These are phyloP conservation scores for Oryzias sinensis DNA, from an alignment of 2,797 vertebrate species.

Conservation along the genomic window DNA sequence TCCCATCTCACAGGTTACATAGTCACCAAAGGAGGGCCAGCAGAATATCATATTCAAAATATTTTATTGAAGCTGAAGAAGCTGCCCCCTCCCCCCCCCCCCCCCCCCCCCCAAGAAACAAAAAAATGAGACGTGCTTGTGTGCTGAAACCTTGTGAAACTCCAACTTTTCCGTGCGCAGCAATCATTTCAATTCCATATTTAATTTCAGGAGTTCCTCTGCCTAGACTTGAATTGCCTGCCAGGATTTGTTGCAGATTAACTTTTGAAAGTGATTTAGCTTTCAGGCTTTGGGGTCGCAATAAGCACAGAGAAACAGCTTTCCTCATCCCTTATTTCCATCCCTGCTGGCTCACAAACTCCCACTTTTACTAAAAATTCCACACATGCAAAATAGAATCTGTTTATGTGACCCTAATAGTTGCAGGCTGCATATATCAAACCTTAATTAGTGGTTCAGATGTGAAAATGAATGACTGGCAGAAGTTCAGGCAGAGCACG, in stretches of 20 bases:
- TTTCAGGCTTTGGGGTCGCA: conserved; percentile 44
- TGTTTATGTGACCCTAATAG: conserved; percentile 25
- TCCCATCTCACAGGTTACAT: conserved; percentile 8
- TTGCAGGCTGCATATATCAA: conserved; percentile 17
- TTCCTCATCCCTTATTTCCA: conserved; percentile 23
- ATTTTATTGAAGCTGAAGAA: conserved; percentile 1
- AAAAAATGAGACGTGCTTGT: conserved; percentile 4
- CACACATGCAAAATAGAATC: conserved; percentile 27
- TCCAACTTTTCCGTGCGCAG: conserved; percentile 5
- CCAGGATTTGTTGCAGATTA: conserved; percentile 71
- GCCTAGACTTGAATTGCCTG: conserved; percentile 57
- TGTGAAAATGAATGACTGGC: conserved; percentile 32
- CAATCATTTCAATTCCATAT: conserved; percentile 58
- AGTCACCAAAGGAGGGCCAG: conserved; percentile 13
- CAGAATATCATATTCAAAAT: not conserved
- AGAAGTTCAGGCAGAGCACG: conserved; percentile 1
- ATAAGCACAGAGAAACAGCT: conserved; percentile 33
- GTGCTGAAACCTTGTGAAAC: conserved; percentile 29
- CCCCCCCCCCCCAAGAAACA: too few species aligned
- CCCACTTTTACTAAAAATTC: conserved; percentile 34
- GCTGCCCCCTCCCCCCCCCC: not conserved
- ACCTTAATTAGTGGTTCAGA: conserved; percentile 35
- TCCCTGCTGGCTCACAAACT: conserved; percentile 21
- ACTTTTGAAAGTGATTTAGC: conserved; percentile 70
- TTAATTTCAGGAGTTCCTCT: conserved; percentile 64